These are phyloP conservation scores for Aeoliscus strigatus DNA, from an alignment of 2,797 vertebrate genomes.

Conservation along the genomic window DNA sequence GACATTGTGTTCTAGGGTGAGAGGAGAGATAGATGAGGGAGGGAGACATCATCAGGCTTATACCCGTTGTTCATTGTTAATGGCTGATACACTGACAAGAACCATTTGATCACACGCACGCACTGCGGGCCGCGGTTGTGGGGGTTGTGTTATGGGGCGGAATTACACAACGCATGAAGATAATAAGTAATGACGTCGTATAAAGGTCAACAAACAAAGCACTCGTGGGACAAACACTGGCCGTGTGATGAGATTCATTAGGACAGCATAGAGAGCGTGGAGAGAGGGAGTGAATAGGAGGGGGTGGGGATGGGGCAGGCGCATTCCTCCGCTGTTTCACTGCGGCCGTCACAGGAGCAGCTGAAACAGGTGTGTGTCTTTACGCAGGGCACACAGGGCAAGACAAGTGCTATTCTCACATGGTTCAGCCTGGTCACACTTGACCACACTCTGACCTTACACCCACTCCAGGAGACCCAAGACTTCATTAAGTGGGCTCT, in stretches of 20 bases:
- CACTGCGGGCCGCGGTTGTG: slow-evolving; percentile 22
- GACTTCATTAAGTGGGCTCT: slow-evolving; percentile 43
- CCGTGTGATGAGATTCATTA: slow-evolving; percentile 63
- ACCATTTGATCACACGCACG: slow-evolving; percentile 55
- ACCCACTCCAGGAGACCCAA: slow-evolving; percentile 29
- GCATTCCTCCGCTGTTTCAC: slow-evolving; percentile 43
- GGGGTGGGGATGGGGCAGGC: neutral
- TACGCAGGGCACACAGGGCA: slow-evolving; percentile 31
- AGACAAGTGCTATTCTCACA: slow-evolving; percentile 54
- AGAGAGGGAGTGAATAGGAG: slow-evolving; percentile 7
- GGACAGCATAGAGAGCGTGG: slow-evolving; percentile 46
- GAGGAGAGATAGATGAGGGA: slow-evolving; percentile 34
- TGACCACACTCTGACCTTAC: slow-evolving; percentile 55
- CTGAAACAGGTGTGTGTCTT: slow-evolving; percentile 66
- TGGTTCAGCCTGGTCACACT: slow-evolving; percentile 58
- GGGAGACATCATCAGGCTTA: slow-evolving; percentile 48
- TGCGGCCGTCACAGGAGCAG: slow-evolving; percentile 44
- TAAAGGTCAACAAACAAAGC: slow-evolving; percentile 73
- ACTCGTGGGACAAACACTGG: slow-evolving; percentile 46
- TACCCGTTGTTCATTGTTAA: slow-evolving; percentile 59
- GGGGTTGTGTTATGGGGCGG: slow-evolving; percentile 42
- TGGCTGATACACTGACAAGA: slow-evolving; percentile 61
- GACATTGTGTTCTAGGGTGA: slow-evolving; percentile 55
- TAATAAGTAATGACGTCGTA: slow-evolving; percentile 59
- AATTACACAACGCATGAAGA: slow-evolving; percentile 57